Percentiles rank a stretch among this genome's conserved stretches.
These are phyloP conservation scores for Lepidotrigona ventralis DNA, from an alignment of 1,140 invertebrate genomes.

Conservation along the genomic window DNA sequence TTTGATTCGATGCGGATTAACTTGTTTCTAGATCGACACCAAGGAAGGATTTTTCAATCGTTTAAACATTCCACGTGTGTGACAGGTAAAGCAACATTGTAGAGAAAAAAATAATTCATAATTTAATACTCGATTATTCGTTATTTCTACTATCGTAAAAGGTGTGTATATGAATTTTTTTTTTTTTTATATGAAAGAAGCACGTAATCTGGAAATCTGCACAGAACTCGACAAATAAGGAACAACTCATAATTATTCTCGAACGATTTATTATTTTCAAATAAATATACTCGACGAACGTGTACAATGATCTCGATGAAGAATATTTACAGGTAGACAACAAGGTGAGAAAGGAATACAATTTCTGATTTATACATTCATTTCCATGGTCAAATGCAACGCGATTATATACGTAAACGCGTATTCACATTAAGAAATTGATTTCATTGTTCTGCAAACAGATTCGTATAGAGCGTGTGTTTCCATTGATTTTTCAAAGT, in stretches of 20 bases:
- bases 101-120: too few relatives aligned
- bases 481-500: not conserved
- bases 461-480: not conserved
- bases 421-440: not conserved
- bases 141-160: too few relatives aligned
- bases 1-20: not conserved
- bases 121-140: too few relatives aligned
- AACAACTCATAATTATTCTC: not conserved
- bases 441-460: not conserved
- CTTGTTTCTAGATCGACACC: not conserved
- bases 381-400: not conserved
- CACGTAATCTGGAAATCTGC: too few relatives aligned
- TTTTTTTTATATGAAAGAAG: too few relatives aligned
- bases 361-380: not conserved
- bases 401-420: rapidly evolving
- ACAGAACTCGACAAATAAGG: too few relatives aligned
- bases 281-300: not conserved
- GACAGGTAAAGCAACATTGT: too few relatives aligned
- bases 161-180: too few relatives aligned
- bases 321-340: not conserved
- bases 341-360: not conserved
- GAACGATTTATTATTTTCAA: not conserved
- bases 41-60: too few relatives aligned
- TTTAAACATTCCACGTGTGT: too few relatives aligned
- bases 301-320: not conserved